phyloP scores from a whole-genome alignment of 64 coral and sea anemone genomes.

The Porites lutea region DNA sequence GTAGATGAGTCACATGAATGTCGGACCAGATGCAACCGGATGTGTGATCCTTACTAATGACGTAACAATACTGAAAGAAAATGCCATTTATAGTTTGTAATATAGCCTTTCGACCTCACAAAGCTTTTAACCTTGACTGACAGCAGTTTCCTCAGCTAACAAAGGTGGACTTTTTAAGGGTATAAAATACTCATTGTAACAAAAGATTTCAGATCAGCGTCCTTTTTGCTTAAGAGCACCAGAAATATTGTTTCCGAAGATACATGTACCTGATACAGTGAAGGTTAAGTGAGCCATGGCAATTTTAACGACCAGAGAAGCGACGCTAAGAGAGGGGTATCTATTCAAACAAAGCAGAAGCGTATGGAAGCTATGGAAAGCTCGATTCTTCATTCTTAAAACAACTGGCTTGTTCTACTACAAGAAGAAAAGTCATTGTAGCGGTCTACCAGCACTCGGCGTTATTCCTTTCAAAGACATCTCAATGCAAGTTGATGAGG shows the following conservation, averaged over 20 bases:
- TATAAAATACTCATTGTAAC: too few species aligned
- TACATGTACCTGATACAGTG: background rate
- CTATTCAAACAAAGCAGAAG: conserved; percentile 97
- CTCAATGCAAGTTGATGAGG: conserved; percentile 90
- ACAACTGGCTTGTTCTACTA: conserved; percentile 93
- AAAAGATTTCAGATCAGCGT: too few species aligned
- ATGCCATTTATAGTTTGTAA: too few species aligned
- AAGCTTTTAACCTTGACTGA: too few species aligned
- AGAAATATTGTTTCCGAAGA: conserved; percentile 5
- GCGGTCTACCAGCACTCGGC: conserved; percentile 63
- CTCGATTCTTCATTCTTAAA: conserved; percentile 91
- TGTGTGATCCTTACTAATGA: too few species aligned
- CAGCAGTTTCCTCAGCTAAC: too few species aligned
- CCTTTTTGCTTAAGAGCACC: too few species aligned
- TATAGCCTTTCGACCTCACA: too few species aligned
- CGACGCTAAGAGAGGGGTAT: conserved; percentile 89
- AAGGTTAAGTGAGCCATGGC: conserved; percentile 46
- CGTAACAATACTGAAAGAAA: too few species aligned
- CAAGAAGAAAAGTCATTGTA: conserved; percentile 76
- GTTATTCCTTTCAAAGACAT: conserved; percentile 82
- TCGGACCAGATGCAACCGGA: too few species aligned
- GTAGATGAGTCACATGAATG: too few species aligned
- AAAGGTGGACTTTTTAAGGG: too few species aligned
- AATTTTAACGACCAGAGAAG: conserved; percentile 67
- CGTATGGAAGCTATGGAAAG: conserved; percentile 98